Evolutionary conservation across 2,888 invertebrate genomes (phyloP), one percentile per base, ranked within the genome.

Genomic region (Tinea trinotella): DNA sequence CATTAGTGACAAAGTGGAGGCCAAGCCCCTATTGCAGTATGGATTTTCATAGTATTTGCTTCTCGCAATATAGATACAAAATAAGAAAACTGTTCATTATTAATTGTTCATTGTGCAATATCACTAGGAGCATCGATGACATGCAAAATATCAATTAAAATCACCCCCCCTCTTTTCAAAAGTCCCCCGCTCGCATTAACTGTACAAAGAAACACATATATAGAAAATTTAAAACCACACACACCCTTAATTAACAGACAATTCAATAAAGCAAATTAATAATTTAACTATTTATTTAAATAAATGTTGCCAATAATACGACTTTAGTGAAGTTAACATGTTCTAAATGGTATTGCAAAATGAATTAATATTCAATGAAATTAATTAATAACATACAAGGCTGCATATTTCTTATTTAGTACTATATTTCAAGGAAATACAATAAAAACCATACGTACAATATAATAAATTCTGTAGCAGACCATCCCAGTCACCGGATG

Each of bases 401-500:
- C 30, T 30, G n/a, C n/a, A 30, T 5, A 30, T 30, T 30, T 30
- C 40, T 40, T 15, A 40, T 40, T 15, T 15, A 40, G 40, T 40
- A 15, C 40, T 40, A 40, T 40, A 40, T 30, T 30, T 30, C 30
- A 30, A 30, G 30, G 30, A 30, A 15, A 40, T 40, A 40, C 40
- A 15, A 40, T 40, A 40, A 40, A 40, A 40, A 15, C 40, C 40
- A 40, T 40, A 40, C 40, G 40, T 40, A 40, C 40, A 40, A 15
- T 40, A 40, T 12, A 12, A 15, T 15, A 40, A 15, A 40, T 40
- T 15, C n/a, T 40, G 40, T 4, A 40, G 40, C 6, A 15, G 40
- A 40, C 15, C 40, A 40, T 40, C 13, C 40, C 40, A 40, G 13
- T 15, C 40, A 15, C 40, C 40, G 13, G 40, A 13, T 7, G 40